Evolutionary conservation across 2,797 vertebrate species (phyloP).

Genomic region (Sebastes diaconus): DNA sequence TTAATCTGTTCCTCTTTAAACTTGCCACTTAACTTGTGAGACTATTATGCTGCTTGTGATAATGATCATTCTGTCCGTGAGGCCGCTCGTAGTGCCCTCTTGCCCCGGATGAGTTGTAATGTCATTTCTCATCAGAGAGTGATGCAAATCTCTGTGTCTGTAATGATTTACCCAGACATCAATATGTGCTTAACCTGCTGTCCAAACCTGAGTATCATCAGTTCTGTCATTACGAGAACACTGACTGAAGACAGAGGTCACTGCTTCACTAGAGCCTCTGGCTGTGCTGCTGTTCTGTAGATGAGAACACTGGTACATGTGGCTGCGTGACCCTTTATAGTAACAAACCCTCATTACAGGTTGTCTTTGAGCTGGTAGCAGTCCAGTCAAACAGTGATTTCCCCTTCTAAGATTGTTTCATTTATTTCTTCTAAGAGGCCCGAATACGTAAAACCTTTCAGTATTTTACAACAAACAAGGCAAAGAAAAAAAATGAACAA

Average conservation of each 20-base stretch:
- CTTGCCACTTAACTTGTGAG: neutral
- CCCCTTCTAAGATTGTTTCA: neutral
- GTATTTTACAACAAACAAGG: neutral
- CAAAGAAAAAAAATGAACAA: neutral
- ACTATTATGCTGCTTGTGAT: neutral
- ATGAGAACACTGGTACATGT: neutral
- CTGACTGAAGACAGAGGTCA: neutral
- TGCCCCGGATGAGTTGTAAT: neutral
- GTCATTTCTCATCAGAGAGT: slow-evolving; percentile 41
- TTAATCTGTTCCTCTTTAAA: neutral
- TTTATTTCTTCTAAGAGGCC: too few species aligned
- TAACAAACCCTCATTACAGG: neutral
- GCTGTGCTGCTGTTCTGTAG: neutral
- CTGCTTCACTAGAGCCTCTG: neutral
- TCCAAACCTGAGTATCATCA: slow-evolving; percentile 7
- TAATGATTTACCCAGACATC: slow-evolving; percentile 65
- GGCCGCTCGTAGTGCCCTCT: neutral
- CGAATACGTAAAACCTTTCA: too few species aligned
- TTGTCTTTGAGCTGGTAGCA: neutral
- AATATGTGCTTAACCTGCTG: slow-evolving; percentile 52
- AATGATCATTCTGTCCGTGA: neutral
- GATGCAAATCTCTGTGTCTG: neutral
- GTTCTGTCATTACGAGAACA: neutral
- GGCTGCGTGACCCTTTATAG: neutral
- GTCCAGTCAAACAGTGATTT: neutral